Evolutionary conservation across 1,140 invertebrate species (phyloP).

Genomic region (Drosophila nannoptera): DNA sequence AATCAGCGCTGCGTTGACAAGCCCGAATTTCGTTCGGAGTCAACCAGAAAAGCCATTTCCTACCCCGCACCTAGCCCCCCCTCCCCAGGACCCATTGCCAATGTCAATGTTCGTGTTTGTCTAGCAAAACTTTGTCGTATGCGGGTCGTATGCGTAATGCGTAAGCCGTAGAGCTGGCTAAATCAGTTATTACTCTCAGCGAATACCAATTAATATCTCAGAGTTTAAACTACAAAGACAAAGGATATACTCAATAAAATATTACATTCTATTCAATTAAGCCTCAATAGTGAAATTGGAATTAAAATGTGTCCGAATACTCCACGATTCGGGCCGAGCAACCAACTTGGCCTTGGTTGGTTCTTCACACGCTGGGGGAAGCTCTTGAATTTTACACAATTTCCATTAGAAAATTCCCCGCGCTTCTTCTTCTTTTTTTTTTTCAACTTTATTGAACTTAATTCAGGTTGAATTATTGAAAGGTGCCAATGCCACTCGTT

Average conservation of each 20-base stretch:
- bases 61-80: neutral
- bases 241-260: neutral
- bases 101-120: conserved; percentile 27
- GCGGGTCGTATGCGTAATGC: conserved; percentile 50
- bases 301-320: too few relatives aligned
- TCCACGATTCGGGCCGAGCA: neutral
- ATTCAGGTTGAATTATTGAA: conserved; percentile 68
- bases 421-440: conserved; percentile 20
- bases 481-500: conserved; percentile 50
- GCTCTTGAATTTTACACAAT: conserved; percentile 30
- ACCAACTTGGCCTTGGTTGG: conserved; percentile 14
- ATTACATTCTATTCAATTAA: neutral
- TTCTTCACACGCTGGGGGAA: conserved; percentile 17
- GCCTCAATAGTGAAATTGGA: too few relatives aligned
- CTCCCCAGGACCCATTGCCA: conserved; percentile 9
- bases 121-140: conserved; percentile 34
- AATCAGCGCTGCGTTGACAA: conserved; percentile 68
- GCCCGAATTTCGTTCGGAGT: conserved; percentile 4
- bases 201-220: neutral
- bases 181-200: too few relatives aligned
- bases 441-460: conserved; percentile 52
- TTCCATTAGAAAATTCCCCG: conserved; percentile 19
- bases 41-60: neutral
- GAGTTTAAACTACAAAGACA: neutral
- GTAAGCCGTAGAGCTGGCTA: conserved; percentile 1